Base-by-base conservation (phyloP, 2,113 vertebrate species). In the Pelusios castaneus region DNA sequence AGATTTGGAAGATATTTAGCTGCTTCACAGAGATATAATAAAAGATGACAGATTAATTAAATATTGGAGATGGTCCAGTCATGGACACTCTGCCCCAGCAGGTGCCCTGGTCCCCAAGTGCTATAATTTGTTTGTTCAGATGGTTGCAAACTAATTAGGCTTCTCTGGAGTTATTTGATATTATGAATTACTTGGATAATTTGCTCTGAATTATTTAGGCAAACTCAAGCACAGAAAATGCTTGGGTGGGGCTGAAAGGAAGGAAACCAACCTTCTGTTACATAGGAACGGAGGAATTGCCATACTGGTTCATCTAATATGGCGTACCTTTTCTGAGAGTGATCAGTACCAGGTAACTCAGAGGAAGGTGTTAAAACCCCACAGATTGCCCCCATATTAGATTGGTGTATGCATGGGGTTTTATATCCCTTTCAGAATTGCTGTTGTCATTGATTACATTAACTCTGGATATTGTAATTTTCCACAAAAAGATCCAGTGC, bases 31-130 rank as follows among this genome's bases (percentile, higher is more conserved):
- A 54, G 1, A 84, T n/a, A 21, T 97, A 97, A 97, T 60, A 1
- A 92, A 95, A 95, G 79, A 94, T 97, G 97, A 98, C 95, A 96
- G 92, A 91, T 97, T 97, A 96, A 98, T 98, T 97, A 96, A 94
- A 85, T 84, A 2, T 8, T 97, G 97, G 96, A 96, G 49, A 0
- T 83, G 9, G 52, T 95, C 95, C 97, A 97, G 92, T 79, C 24
- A n/a, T 84, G 94, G 91, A 95, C 94, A 81, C 1, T 38, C 88
- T 67, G 38, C 94, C 95, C 92, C 67, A 95, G 92, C 96, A 94
- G 92, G 94, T 12, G 24, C 78, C 93, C 94, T 2, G 0, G 84
- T 95, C 70, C 90, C 93, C 29, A 2, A 91, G 82, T 82, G 43
- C 87, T 93, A 76, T 43, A 93, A 93, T 38, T 43, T 84, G 47